These are phyloP conservation scores for Latrodectus elegans DNA, from an alignment of 2,888 invertebrate species.

Conservation along the genomic window DNA sequence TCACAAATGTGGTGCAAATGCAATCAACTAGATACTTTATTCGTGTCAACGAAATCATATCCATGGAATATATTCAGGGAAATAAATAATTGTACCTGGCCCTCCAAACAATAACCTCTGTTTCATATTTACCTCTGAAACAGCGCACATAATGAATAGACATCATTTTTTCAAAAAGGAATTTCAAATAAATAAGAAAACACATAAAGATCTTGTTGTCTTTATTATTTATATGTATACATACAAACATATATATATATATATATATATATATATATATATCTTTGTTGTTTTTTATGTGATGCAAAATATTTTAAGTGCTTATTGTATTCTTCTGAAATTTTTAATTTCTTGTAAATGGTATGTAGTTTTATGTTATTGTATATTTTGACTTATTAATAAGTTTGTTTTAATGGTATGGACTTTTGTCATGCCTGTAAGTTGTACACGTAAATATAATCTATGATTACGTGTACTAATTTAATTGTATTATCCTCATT, in stretches of 20 bases:
- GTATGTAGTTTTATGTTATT: too few relatives aligned
- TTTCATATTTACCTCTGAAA: conserved; percentile 33
- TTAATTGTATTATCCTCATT: too few relatives aligned
- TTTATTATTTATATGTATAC: background rate
- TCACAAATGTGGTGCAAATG: background rate
- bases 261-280: background rate
- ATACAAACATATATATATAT: background rate
- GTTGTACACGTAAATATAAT: too few relatives aligned
- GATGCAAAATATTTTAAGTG: conserved; percentile 21
- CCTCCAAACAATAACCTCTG: background rate
- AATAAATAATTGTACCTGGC: conserved; percentile 54
- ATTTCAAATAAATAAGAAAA: background rate
- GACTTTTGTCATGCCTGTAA: too few relatives aligned
- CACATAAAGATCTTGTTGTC: background rate
- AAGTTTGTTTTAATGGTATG: too few relatives aligned
- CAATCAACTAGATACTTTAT: conserved; percentile 20
- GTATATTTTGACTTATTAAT: too few relatives aligned
- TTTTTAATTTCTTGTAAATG: too few relatives aligned
- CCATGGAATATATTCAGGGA: conserved; percentile 58
- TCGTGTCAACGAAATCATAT: conserved; percentile 58
- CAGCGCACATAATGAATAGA: conserved; percentile 62
- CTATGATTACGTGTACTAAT: too few relatives aligned
- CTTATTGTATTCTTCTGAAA: background rate
- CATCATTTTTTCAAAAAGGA: conserved; percentile 21
- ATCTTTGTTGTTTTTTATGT: conserved; percentile 10